These are phyloP conservation scores for Melikaiella ostensackeni DNA, from an alignment of 2,888 invertebrate species.

Conservation along the genomic window DNA sequence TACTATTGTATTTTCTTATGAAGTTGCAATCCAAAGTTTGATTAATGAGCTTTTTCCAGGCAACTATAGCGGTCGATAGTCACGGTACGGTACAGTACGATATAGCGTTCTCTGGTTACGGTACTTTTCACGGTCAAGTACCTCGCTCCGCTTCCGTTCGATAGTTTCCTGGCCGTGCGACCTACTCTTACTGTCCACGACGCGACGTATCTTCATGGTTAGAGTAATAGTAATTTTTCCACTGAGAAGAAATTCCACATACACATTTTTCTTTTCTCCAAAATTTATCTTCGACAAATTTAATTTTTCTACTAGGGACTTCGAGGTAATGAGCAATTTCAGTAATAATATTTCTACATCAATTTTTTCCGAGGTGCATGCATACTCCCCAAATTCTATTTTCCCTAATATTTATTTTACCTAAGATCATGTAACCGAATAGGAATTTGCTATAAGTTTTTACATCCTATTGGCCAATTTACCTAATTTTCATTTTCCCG, in stretches of 20 bases:
- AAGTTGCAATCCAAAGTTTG: background rate
- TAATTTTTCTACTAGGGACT: background rate
- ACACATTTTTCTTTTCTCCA: background rate
- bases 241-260: constrained; percentile 44
- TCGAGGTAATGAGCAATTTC: background rate
- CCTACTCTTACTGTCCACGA: constrained; percentile 62
- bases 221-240: constrained; percentile 51
- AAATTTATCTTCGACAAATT: background rate
- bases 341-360: no score
- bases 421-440: no score
- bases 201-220: constrained; percentile 52
- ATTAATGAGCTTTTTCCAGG: constrained; percentile 43
- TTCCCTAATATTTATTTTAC: no score
- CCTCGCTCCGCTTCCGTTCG: constrained; percentile 72
- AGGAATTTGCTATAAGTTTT: no score
- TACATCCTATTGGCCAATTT: no score
- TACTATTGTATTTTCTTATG: background rate
- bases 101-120: constrained; percentile 64
- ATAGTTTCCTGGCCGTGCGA: constrained; percentile 72
- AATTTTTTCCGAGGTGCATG: no score
- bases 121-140: constrained; percentile 76
- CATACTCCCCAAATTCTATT: no score
- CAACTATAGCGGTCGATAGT: constrained; percentile 56
- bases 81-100: no score
- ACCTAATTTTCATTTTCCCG: no score